Evolutionary conservation across 2,888 invertebrate genomes (phyloP).

Genomic region (Neoascia interrupta): DNA sequence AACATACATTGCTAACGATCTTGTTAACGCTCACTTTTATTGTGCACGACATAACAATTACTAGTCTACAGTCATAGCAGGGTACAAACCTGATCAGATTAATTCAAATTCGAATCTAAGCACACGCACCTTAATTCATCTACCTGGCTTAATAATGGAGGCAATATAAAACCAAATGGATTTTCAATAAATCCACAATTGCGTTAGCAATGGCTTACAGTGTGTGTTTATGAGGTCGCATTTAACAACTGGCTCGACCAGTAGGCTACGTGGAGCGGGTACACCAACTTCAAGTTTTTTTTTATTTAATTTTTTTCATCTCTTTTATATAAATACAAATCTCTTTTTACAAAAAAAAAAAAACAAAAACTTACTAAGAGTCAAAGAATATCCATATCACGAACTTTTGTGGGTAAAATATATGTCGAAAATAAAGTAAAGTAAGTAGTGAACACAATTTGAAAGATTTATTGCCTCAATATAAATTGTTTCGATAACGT

Average conservation of each 20-base stretch:
- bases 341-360: too few relatives aligned
- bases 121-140: neutral
- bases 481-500: slow-evolving; percentile 28
- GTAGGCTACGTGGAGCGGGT: neutral
- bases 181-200: slow-evolving; percentile 41
- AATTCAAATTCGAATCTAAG: neutral
- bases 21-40: neutral
- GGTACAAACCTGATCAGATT: neutral
- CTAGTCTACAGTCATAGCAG: too few relatives aligned
- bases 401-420: too few relatives aligned
- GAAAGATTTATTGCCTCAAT: slow-evolving; percentile 27
- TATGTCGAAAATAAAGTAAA: too few relatives aligned
- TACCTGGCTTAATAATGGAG: neutral
- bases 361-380: too few relatives aligned
- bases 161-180: slow-evolving; percentile 32
- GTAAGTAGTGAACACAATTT: too few relatives aligned
- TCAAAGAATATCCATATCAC: too few relatives aligned
- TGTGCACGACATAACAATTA: neutral
- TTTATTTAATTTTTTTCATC: too few relatives aligned
- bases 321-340: too few relatives aligned
- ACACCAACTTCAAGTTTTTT: neutral
- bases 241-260: too few relatives aligned
- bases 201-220: slow-evolving; percentile 15
- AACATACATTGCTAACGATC: too few relatives aligned
- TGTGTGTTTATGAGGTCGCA: slow-evolving; percentile 23